These are phyloP conservation scores for Labroides dimidiatus DNA, from an alignment of 2,797 vertebrate genomes.

Conservation along the genomic window DNA sequence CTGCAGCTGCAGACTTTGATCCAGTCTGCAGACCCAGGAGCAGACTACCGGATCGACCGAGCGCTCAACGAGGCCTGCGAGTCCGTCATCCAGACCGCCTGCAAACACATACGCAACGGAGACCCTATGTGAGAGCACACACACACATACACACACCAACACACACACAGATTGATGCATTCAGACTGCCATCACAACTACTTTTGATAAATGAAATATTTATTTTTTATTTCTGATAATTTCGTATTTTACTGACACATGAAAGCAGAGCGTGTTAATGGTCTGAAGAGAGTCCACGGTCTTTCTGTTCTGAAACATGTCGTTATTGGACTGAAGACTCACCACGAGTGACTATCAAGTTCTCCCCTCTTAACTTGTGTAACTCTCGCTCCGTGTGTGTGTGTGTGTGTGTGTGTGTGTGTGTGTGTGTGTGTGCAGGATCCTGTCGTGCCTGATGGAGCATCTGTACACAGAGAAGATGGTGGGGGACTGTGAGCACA, in stretches of 20 bases:
- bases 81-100: constrained; percentile 96
- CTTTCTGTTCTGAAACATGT: too few species aligned
- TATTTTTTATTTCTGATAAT: too few species aligned
- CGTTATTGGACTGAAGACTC: too few species aligned
- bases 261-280: too few species aligned
- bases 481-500: constrained; percentile 95
- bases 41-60: constrained; percentile 94
- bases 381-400: too few species aligned
- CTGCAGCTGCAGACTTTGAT: constrained; percentile 93
- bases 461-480: constrained; percentile 98
- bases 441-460: constrained; percentile 96
- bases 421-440: constrained; percentile 77
- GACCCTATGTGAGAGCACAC: constrained; percentile 90
- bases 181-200: neutral
- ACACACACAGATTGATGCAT: neutral
- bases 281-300: too few species aligned
- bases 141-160: neutral
- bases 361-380: too few species aligned
- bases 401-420: too few species aligned
- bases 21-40: constrained; percentile 93
- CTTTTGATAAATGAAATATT: too few species aligned
- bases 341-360: too few species aligned
- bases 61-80: constrained; percentile 96
- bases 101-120: constrained; percentile 95
- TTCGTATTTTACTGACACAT: too few species aligned